Conservation (phyloP, 2,113 vertebrate genomes). For the Dolichallabes microphthalmus region DNA sequence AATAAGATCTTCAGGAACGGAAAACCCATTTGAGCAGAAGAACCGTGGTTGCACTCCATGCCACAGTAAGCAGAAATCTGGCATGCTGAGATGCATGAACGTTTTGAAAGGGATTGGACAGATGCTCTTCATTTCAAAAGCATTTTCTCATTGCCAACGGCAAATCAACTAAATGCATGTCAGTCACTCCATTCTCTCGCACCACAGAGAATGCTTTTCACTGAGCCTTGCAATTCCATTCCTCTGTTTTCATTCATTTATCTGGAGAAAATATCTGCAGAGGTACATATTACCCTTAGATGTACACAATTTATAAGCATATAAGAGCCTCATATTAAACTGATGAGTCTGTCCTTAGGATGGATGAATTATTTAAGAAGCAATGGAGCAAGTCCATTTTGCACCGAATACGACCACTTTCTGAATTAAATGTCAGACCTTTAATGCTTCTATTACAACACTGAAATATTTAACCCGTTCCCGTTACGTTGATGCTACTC, state of each 20-base stretch:
- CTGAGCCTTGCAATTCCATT: conserved; percentile 51
- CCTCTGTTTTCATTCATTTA: conserved; percentile 59
- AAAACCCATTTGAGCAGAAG: conserved; percentile 35
- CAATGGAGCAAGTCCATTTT: conserved; percentile 44
- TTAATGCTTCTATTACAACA: conserved; percentile 51
- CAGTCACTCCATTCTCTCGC: conserved; percentile 55
- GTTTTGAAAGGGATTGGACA: conserved; percentile 62
- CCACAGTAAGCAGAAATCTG: conserved; percentile 48
- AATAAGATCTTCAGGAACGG: conserved; percentile 32
- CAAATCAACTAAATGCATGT: conserved; percentile 64
- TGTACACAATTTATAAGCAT: conserved; percentile 50
- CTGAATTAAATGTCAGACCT: conserved; percentile 53
- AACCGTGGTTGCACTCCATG: conserved; percentile 28
- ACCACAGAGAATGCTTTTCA: conserved; percentile 54
- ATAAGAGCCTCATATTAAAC: conserved; percentile 48
- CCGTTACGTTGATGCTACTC: conserved; percentile 23
- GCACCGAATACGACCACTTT: conserved; percentile 47
- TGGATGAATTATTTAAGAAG: conserved; percentile 45
- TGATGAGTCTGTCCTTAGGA: conserved; percentile 49
- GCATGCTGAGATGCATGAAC: conserved; percentile 47
- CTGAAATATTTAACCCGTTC: conserved; percentile 46
- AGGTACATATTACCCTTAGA: conserved; percentile 42
- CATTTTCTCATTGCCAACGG: conserved; percentile 58
- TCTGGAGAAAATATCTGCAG: conserved; percentile 41
- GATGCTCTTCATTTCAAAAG: conserved; percentile 60